Evolutionary conservation across 2,888 invertebrate species (phyloP).

Genomic region (Chymomyza procnemis): DNA sequence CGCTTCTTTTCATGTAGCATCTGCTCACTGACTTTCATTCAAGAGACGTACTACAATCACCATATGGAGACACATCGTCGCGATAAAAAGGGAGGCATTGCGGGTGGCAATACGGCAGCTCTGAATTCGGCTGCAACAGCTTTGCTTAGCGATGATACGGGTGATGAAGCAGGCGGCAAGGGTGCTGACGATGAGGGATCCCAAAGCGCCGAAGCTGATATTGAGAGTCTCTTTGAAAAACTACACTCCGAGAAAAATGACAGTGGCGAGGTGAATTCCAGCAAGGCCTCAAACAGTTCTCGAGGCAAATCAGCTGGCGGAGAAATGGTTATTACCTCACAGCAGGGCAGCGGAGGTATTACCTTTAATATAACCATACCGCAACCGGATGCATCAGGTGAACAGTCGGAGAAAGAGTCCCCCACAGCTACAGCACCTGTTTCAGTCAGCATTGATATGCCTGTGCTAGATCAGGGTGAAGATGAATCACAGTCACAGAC

Average conservation of each 20-base stretch:
- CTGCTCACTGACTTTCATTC: constrained; percentile 79
- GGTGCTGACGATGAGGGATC: constrained; percentile 46
- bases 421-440: constrained; percentile 67
- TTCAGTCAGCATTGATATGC: constrained; percentile 79
- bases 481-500: constrained; percentile 67
- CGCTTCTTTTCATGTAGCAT: constrained; percentile 79
- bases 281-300: constrained; percentile 39
- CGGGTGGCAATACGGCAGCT: constrained; percentile 44
- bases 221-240: constrained; percentile 79
- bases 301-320: constrained; percentile 56
- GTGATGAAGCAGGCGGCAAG: constrained; percentile 40
- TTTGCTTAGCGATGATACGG: constrained; percentile 65
- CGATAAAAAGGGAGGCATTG: constrained; percentile 60
- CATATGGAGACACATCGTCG: constrained; percentile 79
- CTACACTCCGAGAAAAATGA: constrained; percentile 79
- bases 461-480: constrained; percentile 76
- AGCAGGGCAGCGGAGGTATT: constrained; percentile 77
- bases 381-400: constrained; percentile 69
- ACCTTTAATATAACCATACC: constrained; percentile 79
- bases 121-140: constrained; percentile 70
- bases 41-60: constrained; percentile 78
- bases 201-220: constrained; percentile 75
- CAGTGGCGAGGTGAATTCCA: constrained; percentile 43
- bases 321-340: constrained; percentile 78
- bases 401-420: constrained; percentile 56